phyloP scores from a whole-genome alignment of 1,140 invertebrate species.

The Vanessa atalanta region DNA sequence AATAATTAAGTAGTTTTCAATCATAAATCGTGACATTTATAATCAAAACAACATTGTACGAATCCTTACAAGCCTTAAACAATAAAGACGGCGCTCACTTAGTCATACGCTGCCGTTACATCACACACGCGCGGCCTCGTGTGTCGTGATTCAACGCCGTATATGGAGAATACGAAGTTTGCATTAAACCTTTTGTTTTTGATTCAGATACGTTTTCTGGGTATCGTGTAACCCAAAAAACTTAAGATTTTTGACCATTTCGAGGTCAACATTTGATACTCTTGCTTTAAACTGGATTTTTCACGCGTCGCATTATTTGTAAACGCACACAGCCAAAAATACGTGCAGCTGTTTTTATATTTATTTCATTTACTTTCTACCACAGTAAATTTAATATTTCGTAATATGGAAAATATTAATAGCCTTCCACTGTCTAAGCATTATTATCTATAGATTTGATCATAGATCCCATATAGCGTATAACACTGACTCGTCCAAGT shows the following conservation, averaged over 20 bases:
- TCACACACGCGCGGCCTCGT: slow-evolving; percentile 41
- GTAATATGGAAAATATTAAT: too few species aligned
- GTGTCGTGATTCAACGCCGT: slow-evolving; percentile 38
- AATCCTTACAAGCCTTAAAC: neutral
- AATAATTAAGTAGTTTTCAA: neutral
- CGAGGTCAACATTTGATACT: slow-evolving; percentile 10
- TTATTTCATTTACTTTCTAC: too few species aligned
- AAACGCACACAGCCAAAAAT: too few species aligned
- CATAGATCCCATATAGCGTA: too few species aligned
- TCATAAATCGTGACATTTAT: neutral
- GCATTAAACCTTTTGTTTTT: slow-evolving; percentile 35
- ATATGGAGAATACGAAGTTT: slow-evolving; percentile 42
- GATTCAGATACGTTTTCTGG: slow-evolving; percentile 11
- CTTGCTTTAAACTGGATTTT: neutral
- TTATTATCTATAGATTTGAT: too few species aligned
- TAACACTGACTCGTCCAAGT: too few species aligned
- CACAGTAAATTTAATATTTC: too few species aligned
- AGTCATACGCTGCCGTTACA: slow-evolving; percentile 44
- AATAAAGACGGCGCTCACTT: slow-evolving; percentile 19
- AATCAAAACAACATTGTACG: slow-evolving; percentile 6
- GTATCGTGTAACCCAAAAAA: slow-evolving; percentile 17
- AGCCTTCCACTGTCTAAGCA: too few species aligned
- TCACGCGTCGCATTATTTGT: neutral
- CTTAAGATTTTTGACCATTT: neutral
- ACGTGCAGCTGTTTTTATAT: too few species aligned